Percentiles rank a stretch among this genome's conserved stretches.
Evolutionary conservation across 2,888 invertebrate genomes (phyloP).

Genomic region (Ethmia dodecea): DNA sequence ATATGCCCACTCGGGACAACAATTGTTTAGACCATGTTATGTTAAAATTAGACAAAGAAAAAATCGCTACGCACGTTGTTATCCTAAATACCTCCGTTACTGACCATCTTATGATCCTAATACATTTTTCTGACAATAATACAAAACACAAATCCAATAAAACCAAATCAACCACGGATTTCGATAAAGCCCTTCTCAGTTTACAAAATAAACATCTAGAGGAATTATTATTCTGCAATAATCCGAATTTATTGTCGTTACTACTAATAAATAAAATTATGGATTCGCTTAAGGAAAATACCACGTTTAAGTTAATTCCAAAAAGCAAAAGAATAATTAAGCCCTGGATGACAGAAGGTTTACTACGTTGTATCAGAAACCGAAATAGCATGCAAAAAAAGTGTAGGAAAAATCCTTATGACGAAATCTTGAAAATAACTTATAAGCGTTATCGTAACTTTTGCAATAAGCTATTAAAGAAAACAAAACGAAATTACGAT

Average conservation of each 20-base stretch:
- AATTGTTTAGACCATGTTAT: background rate
- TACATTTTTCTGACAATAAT: no score
- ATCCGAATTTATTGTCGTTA: background rate
- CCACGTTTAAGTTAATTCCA: background rate
- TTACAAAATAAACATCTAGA: background rate
- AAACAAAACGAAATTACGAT: background rate
- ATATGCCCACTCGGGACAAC: background rate
- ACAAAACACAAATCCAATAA: no score
- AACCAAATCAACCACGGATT: background rate
- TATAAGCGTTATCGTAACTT: background rate
- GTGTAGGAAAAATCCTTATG: background rate
- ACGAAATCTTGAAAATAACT: background rate
- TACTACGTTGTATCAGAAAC: background rate
- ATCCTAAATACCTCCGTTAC: background rate
- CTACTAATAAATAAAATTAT: no score
- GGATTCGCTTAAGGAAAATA: background rate
- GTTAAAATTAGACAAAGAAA: background rate
- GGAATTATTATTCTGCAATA: background rate
- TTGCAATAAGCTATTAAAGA: no score
- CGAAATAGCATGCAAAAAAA: background rate
- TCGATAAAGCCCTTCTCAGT: background rate
- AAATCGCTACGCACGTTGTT: background rate
- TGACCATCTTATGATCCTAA: background rate
- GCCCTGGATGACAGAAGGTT: background rate
- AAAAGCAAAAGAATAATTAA: background rate